Evolutionary conservation across 2,113 vertebrate genomes (phyloP), one percentile per base, ranked within the genome.

Genomic region (Scortum barcoo): DNA sequence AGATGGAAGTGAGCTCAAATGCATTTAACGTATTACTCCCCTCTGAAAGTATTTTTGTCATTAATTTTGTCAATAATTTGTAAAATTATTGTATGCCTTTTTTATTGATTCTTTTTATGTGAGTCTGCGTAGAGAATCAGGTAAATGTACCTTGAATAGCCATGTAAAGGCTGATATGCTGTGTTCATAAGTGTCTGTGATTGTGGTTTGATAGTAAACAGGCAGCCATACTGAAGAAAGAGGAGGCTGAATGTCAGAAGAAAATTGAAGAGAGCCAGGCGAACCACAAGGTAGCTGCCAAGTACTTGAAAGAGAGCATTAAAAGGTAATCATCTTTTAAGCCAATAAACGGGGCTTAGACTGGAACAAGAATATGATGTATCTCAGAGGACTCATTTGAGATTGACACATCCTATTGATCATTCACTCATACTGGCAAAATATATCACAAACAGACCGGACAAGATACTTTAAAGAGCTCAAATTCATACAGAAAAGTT

Each of bases 231-330:
- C 81, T 65, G 83, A 92, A 88, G 84, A 90, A 93, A 66, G 80
- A 70, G 2, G 91, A 95, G 46, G 76, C 85, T 53, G 84, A 83
- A 26, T 78, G 81, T 78, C 94, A 94, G 89, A 95, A 90, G 85
- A 85, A 94, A 44, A 44, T 86, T 0, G 93, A 96, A 38, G 95
- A 96, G 11, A 88, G 88, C 40, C 90, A 58, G 84, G 94, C 20
- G 69, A 95, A 89, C 80, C 95, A 85, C 30, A 85, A 78, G 79
- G 94, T 88, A 51, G 95, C 96, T 2, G 89, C 94, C 13, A 86
- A 62, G 81, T 96, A 96, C 92, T 93, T 98, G 62, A 98, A 93
- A 80, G 90, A 96, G 85, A 96, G 95, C 38, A 85, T 96, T 72
- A 93, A 94, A 69, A 97, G 96, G 98, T 98, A 92, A 89, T 69